Base-by-base conservation (phyloP, 2,113 vertebrate species). In the Tinamus guttatus region DNA sequence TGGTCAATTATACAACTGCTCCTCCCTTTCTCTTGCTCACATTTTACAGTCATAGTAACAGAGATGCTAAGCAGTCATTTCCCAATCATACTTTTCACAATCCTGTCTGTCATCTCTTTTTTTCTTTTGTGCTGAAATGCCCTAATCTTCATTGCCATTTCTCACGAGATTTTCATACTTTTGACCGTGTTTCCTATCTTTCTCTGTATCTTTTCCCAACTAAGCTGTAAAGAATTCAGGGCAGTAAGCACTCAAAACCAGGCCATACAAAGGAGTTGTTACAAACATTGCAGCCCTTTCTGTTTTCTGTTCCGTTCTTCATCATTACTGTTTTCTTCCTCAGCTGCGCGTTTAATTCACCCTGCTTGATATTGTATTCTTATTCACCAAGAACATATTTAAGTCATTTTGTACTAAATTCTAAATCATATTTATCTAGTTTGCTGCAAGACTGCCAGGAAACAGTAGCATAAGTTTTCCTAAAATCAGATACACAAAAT, bases 11-110 rank as follows among this genome's bases (percentile, higher is more conserved):
- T 12, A 45, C 76, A 71, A 49, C n/a, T 47, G 22, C 7, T 74
- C 7, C 22, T 59, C 27, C 3, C 11, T 73, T 16, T 16, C 58
- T 32, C 27, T n/a, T 38, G 69, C n/a, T 0, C 0, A 5, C 52
- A 15, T 6, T 76, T 83, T 76, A 11, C 19, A 41, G 45, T 14
- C 30, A 24, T 3, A 56, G 32, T 73, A 41, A 58, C 78, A 22
- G 52, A 79, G 32, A 54, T 3, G 36, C 9, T 47, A 11, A 83
- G 8, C 6, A 71, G n/a, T 15, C 36, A 30, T 49, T 73, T 54
- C 22, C 5, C 45, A 81, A 32, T 3, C 30, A 32, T 32, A 51
- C 9, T 67, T 9, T 71, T 68, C 36, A 43, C 19, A n/a, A 9
- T 56, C 24, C 52, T 47, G 3, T 7, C 25, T 67, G 4, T 13